Evolutionary conservation across 2,888 invertebrate genomes (phyloP).

Genomic region (Therioaphis trifolii): DNA sequence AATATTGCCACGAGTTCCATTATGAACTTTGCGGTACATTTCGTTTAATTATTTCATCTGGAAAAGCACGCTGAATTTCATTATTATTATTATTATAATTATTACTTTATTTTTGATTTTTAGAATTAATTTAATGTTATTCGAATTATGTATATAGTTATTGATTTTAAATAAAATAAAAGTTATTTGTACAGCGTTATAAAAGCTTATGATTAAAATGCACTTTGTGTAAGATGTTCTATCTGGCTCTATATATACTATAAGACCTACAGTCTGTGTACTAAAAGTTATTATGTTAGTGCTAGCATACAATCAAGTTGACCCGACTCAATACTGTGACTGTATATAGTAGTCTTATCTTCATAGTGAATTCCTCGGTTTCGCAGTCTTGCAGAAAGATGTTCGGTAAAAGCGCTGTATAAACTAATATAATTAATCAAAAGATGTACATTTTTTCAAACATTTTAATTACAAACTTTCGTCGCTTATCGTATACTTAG

Average conservation of each 20-base stretch:
- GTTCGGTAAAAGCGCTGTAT: background rate
- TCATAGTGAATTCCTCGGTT: background rate
- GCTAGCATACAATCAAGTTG: background rate
- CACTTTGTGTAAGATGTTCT: background rate
- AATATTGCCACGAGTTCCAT: slow-evolving; percentile 1
- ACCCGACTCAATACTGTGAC: background rate
- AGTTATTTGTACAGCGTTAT: background rate
- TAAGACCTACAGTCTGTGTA: background rate
- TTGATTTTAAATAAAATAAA: too few relatives aligned
- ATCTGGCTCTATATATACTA: slow-evolving; percentile 4
- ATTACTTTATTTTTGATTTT: background rate
- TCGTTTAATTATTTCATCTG: background rate
- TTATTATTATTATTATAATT: background rate
- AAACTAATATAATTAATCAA: slow-evolving; percentile 28
- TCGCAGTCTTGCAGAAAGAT: background rate
- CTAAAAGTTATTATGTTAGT: slow-evolving; percentile 13
- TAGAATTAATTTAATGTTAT: background rate
- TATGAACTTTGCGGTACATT: background rate
- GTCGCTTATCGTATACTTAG: too few relatives aligned
- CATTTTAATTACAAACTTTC: slow-evolving; percentile 35
- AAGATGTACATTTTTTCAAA: slow-evolving; percentile 16
- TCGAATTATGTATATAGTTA: too few relatives aligned
- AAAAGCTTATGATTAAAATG: slow-evolving; percentile 32
- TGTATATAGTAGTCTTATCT: slow-evolving; percentile 3
- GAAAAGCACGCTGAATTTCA: background rate